A percentile compares a stretch with the other conserved stretches of the same genome.
phyloP scores from a whole-genome alignment of 2,113 vertebrate genomes.

The Menidia beryllina region DNA sequence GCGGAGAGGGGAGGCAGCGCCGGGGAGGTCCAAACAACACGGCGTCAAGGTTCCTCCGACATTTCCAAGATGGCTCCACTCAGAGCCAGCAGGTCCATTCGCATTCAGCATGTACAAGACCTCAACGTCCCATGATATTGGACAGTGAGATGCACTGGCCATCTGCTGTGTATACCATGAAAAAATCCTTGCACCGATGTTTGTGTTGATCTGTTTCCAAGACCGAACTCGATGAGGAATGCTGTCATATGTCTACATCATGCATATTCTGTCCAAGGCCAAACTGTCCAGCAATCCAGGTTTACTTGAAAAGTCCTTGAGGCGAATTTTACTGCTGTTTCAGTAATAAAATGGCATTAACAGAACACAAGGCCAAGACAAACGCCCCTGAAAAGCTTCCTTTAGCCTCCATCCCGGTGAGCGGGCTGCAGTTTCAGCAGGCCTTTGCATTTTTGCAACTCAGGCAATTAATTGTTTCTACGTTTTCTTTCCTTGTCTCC shows the following conservation, averaged over 20 bases:
- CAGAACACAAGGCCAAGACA: slow-evolving; percentile 63
- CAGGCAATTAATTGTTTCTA: slow-evolving; percentile 67
- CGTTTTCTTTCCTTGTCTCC: slow-evolving; percentile 28
- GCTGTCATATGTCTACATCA: slow-evolving; percentile 35
- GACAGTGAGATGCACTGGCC: background rate
- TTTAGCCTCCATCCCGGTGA: slow-evolving; percentile 49
- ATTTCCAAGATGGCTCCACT: slow-evolving; percentile 55
- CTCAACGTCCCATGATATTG: background rate
- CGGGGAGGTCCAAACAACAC: slow-evolving; percentile 70
- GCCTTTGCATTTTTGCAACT: slow-evolving; percentile 69
- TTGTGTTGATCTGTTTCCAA: slow-evolving; percentile 3
- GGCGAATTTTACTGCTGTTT: slow-evolving; percentile 68
- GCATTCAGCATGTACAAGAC: background rate
- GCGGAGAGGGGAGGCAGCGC: slow-evolving; percentile 62
- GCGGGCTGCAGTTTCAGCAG: slow-evolving; percentile 50
- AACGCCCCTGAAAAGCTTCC: slow-evolving; percentile 50
- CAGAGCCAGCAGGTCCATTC: background rate
- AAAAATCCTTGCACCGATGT: background rate
- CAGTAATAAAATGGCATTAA: slow-evolving; percentile 66
- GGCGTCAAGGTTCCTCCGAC: slow-evolving; percentile 57
- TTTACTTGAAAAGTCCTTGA: slow-evolving; percentile 64
- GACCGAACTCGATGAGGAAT: slow-evolving; percentile 8
- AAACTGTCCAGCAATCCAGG: slow-evolving; percentile 29
- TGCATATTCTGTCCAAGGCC: slow-evolving; percentile 51
- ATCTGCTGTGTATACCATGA: background rate